Percentiles rank a stretch among this genome's conserved stretches.
These are phyloP conservation scores for Meriones psammophilus DNA, from an alignment of 2,797 vertebrate species.

Conservation along the genomic window DNA sequence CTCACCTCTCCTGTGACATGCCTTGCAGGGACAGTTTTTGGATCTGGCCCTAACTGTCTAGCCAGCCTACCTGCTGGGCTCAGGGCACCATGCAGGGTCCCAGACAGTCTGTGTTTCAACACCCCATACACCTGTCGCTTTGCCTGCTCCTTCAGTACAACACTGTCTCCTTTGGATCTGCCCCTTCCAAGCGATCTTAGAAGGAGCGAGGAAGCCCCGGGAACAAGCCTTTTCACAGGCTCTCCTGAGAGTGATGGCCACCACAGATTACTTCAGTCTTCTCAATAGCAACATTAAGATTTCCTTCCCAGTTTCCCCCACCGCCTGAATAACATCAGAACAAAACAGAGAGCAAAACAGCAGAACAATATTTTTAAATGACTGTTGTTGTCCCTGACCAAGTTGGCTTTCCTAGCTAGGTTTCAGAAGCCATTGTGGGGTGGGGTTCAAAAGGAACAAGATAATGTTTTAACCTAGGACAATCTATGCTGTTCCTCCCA, in stretches of 20 bases:
- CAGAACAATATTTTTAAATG: not conserved
- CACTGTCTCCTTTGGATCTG: not conserved
- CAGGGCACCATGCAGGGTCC: not conserved
- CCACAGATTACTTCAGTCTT: not conserved
- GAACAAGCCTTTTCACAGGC: not conserved
- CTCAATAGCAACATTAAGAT: not conserved
- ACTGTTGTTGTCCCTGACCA: not conserved
- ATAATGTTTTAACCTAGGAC: slow-evolving; percentile 37
- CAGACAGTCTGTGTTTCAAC: not conserved
- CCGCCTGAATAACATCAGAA: not conserved
- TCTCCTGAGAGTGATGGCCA: not conserved
- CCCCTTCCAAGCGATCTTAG: not conserved
- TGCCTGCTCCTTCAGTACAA: not conserved
- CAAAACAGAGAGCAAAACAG: not conserved
- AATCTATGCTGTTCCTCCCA: slow-evolving; percentile 3
- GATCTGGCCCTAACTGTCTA: not conserved
- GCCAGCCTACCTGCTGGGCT: not conserved
- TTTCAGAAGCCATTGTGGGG: not conserved
- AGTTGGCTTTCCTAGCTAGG: not conserved
- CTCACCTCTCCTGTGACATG: not conserved
- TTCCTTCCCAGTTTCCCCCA: fast-evolving
- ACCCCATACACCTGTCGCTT: not conserved
- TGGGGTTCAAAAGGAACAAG: not conserved
- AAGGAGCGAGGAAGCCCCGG: not conserved
- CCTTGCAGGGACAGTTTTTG: not conserved